Conservation (phyloP, 2,113 vertebrate genomes). For the Albula goreensis region DNA sequence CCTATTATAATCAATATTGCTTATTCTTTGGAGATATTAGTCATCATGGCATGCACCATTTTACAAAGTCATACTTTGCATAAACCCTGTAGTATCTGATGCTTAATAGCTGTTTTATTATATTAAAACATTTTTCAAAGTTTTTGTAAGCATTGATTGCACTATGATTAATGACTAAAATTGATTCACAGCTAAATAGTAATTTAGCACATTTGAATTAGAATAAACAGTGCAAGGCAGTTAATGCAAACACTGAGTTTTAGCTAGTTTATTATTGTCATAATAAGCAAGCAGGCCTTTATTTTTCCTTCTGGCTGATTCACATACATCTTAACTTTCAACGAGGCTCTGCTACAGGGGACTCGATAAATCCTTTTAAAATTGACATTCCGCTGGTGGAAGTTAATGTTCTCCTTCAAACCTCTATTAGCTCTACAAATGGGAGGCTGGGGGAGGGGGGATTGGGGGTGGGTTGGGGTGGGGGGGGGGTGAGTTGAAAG, state of each 20-base stretch:
- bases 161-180: too few species aligned
- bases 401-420: slow-evolving; percentile 2
- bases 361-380: neutral
- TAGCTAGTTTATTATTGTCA: neutral
- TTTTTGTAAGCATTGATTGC: too few species aligned
- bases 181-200: neutral
- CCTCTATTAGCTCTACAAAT: neutral
- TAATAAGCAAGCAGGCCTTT: neutral
- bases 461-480: too few species aligned
- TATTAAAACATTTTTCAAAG: too few species aligned
- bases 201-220: neutral
- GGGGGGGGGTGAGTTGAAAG: too few species aligned
- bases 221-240: neutral
- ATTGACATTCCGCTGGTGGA: neutral
- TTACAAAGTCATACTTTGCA: too few species aligned
- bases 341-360: neutral
- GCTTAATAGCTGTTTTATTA: too few species aligned
- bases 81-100: too few species aligned
- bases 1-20: too few species aligned
- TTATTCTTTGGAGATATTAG: too few species aligned
- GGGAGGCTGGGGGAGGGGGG: neutral
- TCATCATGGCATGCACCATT: too few species aligned
- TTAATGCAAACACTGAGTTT: neutral
- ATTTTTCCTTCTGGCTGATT: neutral
- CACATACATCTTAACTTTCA: neutral